Evolutionary conservation across 2,797 vertebrate species (phyloP), one percentile per base, ranked within the genome.

Genomic region (Manis crassicaudata): DNA sequence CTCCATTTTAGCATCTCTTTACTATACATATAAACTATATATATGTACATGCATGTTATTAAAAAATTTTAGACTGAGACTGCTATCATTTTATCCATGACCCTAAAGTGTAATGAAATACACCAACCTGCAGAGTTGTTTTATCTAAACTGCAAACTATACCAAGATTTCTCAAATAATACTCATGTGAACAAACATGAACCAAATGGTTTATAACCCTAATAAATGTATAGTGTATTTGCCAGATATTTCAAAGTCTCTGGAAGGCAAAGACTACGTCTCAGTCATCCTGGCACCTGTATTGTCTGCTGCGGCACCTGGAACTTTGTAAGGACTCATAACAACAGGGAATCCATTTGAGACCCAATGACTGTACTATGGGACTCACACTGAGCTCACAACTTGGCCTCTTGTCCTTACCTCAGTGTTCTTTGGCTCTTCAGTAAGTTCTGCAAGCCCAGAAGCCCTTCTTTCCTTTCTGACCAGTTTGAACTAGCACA

Each of bases 401-500:
- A 7, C 1, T 43, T 4, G 20, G 40, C n/a, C 67, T 3, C 40
- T 1, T 2, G 21, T 60, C 50, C 97, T 97, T 80, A 99, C 99
- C 99, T 99, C 97, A 99, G 98, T 3, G 98, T 99, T 91, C 99
- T 98, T 58, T 99, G 99, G 98, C 99, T 99, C 98, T 99, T 99
- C 70, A 99, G 98, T 63, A 99, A 98, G 97, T 99, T 99, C 98
- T 99, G 99, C 94, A 99, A 98, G 6, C 99, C 99, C 91, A 99
- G 98, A 65, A 99, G 99, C 0, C 99, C 99, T 95, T 99, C 99
- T 88, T 99, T 99, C 97, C 99, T 99, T 97, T 99, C 99, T 0
- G 99, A 99, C 99, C 99, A 99, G 98, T 99, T 99, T 98, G 99
- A 99, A 98, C 99, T 99, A 97, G 99, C 99, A 21, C 99, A 99